Evolutionary conservation across 2,888 invertebrate species (phyloP).

Genomic region (Stegophylla sp.): DNA sequence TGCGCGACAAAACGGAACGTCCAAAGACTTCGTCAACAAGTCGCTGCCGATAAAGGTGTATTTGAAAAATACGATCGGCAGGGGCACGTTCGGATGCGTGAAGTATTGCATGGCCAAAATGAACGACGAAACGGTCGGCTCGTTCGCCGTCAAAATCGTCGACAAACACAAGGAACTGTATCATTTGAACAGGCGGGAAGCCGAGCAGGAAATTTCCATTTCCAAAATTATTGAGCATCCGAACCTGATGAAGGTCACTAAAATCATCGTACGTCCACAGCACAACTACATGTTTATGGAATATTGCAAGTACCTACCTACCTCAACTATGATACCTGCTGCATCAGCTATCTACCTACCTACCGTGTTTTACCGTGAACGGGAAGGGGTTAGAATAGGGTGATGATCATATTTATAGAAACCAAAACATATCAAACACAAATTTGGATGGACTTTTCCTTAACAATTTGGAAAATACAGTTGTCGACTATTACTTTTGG

Average conservation of each 20-base stretch:
- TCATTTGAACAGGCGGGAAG: neutral
- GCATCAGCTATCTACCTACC: too few relatives aligned
- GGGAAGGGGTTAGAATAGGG: too few relatives aligned
- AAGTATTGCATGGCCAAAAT: constrained; percentile 21
- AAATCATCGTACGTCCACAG: neutral
- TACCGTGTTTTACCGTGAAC: too few relatives aligned
- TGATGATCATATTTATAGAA: too few relatives aligned
- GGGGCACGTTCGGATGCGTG: constrained; percentile 32
- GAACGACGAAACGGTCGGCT: neutral
- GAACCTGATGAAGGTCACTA: constrained; percentile 14
- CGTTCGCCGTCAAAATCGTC: constrained; percentile 42
- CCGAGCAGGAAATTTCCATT: constrained; percentile 13
- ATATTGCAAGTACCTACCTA: constrained; percentile 45
- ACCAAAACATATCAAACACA: too few relatives aligned
- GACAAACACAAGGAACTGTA: neutral
- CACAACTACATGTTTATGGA: constrained; percentile 40
- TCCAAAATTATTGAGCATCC: constrained; percentile 1
- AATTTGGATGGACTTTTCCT: too few relatives aligned
- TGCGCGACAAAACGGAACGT: neutral
- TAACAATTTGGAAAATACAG: too few relatives aligned
- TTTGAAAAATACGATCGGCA: constrained; percentile 19
- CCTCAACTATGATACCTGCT: too few relatives aligned
- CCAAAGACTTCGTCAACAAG: too few relatives aligned
- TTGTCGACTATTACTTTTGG: too few relatives aligned
- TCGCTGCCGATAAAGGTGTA: neutral